phyloP scores from a whole-genome alignment of 2,888 invertebrate species.

The Mimumesa dahlbomi region DNA sequence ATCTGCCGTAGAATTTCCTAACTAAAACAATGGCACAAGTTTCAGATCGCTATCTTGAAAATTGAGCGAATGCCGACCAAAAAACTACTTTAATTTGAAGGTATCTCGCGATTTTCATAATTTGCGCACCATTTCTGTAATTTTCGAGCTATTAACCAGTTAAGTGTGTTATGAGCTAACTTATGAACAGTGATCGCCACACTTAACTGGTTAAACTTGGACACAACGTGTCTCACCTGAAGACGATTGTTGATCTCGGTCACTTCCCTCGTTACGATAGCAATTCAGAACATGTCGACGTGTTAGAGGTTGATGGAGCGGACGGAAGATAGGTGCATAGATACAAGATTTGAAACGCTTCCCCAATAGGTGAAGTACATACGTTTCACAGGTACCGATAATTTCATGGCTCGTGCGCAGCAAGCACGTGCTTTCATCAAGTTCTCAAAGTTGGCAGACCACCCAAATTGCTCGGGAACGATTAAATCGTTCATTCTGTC shows the following conservation, averaged over 20 bases:
- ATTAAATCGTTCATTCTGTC: constrained; percentile 61
- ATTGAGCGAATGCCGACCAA: too few relatives aligned
- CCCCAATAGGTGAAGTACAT: constrained; percentile 52
- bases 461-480: constrained; percentile 57
- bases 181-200: too few relatives aligned
- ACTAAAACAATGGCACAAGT: too few relatives aligned
- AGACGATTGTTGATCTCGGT: constrained; percentile 45
- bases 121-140: too few relatives aligned
- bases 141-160: too few relatives aligned
- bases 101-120: too few relatives aligned
- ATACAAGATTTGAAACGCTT: constrained; percentile 51
- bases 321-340: constrained; percentile 41
- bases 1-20: too few relatives aligned
- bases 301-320: constrained; percentile 49
- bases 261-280: constrained; percentile 57
- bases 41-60: too few relatives aligned
- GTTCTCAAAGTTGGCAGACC: constrained; percentile 60
- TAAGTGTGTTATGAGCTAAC: too few relatives aligned
- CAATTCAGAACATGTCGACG: constrained; percentile 54
- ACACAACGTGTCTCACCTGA: constrained; percentile 17
- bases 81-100: too few relatives aligned
- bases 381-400: constrained; percentile 54
- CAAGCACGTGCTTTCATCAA: constrained; percentile 61
- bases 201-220: too few relatives aligned
- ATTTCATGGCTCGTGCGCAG: constrained; percentile 58